Percentiles rank a stretch among this genome's conserved stretches.
These are phyloP conservation scores for Notocelia uddmanniana DNA, from an alignment of 2,888 invertebrate species.

Conservation along the genomic window DNA sequence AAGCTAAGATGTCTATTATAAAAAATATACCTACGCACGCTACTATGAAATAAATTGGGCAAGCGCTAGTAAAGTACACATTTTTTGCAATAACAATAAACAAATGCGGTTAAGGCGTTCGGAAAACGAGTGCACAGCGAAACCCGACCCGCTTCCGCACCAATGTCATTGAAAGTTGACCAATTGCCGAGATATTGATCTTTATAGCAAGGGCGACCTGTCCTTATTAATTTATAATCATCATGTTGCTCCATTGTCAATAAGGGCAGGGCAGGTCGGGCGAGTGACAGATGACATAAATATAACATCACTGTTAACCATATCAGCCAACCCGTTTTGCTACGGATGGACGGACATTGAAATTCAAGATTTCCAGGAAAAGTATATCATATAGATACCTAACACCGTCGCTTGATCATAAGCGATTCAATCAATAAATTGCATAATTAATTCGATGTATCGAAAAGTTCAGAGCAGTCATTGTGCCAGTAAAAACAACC, in stretches of 20 bases:
- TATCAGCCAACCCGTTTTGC: not conserved
- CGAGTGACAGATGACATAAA: conserved; percentile 24
- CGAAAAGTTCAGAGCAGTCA: conserved; percentile 5
- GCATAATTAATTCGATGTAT: conserved; percentile 8
- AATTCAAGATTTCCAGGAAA: not conserved
- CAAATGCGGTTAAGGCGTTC: conserved; percentile 59
- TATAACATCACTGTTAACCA: not conserved
- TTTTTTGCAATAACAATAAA: conserved; percentile 49
- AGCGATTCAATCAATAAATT: conserved; percentile 13
- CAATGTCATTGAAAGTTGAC: conserved; percentile 73
- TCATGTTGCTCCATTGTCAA: conserved; percentile 10
- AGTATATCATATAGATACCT: not conserved
- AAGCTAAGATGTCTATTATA: conserved; percentile 4
- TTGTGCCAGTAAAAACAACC: conserved; percentile 32
- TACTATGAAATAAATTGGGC: conserved; percentile 30
- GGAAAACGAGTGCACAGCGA: conserved; percentile 70
- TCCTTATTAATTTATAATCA: conserved; percentile 43
- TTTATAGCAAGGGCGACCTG: conserved; percentile 38
- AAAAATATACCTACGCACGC: conserved; percentile 30
- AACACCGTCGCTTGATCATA: not conserved
- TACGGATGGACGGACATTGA: not conserved
- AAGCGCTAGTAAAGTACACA: conserved; percentile 37
- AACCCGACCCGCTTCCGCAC: conserved; percentile 53
- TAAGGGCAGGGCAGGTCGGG: conserved; percentile 17
- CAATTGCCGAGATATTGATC: conserved; percentile 43